Evolutionary conservation across 2,113 vertebrate genomes (phyloP).

Genomic region (Erythrolamprus reginae): DNA sequence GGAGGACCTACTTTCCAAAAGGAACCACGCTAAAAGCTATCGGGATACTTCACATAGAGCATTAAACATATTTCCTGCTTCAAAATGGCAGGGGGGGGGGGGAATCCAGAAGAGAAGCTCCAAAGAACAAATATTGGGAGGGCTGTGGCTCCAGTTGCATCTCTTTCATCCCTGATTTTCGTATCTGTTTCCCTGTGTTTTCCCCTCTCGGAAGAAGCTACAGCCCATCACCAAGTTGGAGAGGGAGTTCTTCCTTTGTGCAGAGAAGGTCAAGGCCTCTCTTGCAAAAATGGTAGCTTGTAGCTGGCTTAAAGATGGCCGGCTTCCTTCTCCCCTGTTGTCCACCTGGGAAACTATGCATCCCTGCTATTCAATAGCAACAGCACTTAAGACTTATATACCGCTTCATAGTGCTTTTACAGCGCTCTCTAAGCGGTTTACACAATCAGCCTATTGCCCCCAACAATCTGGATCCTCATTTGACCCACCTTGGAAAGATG

Average conservation of each 20-base stretch:
- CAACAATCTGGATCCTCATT: too few species aligned
- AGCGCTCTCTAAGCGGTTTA: too few species aligned
- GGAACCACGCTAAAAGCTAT: neutral
- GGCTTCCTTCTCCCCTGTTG: too few species aligned
- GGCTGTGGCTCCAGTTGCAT: neutral
- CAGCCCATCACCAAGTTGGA: fast-evolving
- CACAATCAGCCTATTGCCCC: too few species aligned
- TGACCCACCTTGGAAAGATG: too few species aligned
- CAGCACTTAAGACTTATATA: too few species aligned
- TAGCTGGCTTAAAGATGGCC: neutral
- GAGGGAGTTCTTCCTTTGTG: neutral
- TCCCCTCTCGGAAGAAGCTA: neutral
- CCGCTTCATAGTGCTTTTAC: too few species aligned
- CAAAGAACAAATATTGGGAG: neutral
- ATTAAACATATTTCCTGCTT: neutral
- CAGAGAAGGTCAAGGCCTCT: neutral
- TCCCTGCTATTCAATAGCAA: too few species aligned
- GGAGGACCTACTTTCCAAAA: neutral
- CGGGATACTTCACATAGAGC: neutral
- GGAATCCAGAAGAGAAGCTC: too few species aligned
- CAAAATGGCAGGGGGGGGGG: neutral
- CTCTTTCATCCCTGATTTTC: neutral
- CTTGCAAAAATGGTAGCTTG: neutral
- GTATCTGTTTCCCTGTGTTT: neutral
- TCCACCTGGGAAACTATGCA: too few species aligned